These are phyloP conservation scores for Numenius phaeopus DNA, from an alignment of 2,797 vertebrate species.

Conservation along the genomic window DNA sequence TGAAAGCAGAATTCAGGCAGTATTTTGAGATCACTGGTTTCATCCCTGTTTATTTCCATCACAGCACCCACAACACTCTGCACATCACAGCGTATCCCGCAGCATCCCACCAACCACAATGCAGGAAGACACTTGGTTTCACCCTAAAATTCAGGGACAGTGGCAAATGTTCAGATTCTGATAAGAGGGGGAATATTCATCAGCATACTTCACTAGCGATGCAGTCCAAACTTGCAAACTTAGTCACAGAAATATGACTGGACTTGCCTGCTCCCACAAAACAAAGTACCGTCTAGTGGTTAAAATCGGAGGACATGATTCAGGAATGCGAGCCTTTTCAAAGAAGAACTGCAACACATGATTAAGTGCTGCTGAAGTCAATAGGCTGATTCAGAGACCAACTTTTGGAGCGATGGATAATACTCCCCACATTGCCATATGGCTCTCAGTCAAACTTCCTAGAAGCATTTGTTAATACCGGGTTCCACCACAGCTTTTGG, in stretches of 20 bases:
- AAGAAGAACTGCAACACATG: constrained; percentile 66
- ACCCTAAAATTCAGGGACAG: background rate
- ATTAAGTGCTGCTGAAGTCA: constrained; percentile 74
- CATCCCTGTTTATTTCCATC: background rate
- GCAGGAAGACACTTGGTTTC: background rate
- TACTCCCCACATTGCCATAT: constrained; percentile 70
- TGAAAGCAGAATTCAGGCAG: background rate
- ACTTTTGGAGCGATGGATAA: constrained; percentile 63
- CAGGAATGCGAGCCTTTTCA: constrained; percentile 70
- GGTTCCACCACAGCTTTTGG: constrained; percentile 60
- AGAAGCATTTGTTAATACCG: constrained; percentile 62
- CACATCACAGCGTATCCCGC: background rate
- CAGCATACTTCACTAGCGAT: constrained; percentile 45
- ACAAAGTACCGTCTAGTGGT: constrained; percentile 72
- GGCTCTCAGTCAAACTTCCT: constrained; percentile 71
- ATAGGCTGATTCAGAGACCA: constrained; percentile 72
- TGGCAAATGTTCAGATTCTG: constrained; percentile 29
- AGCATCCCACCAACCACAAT: background rate
- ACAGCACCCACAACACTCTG: background rate
- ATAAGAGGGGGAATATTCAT: constrained; percentile 51
- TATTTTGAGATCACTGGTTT: background rate
- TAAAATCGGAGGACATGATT: constrained; percentile 68
- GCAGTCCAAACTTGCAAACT: constrained; percentile 66
- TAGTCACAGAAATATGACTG: constrained; percentile 73
- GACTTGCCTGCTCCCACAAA: constrained; percentile 67